A percentile compares a stretch with the other conserved stretches of the same genome.
These are phyloP conservation scores for Myiopsitta monachus DNA, from an alignment of 2,113 vertebrate genomes.

Conservation along the genomic window DNA sequence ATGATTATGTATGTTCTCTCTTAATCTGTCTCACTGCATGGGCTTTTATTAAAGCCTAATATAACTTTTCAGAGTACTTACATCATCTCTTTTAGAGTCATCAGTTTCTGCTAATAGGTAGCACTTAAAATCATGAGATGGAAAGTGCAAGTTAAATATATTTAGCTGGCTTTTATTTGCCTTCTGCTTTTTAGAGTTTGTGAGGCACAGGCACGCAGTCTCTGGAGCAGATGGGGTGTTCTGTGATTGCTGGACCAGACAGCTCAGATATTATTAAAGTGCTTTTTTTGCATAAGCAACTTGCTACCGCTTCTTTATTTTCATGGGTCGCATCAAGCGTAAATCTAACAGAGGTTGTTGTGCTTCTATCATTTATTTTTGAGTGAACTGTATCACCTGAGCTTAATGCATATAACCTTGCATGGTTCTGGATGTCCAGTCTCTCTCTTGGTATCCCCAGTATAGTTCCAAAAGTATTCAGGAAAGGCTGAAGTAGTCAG, in stretches of 20 bases:
- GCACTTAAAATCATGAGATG: neutral
- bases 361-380: neutral
- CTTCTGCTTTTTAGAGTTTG: neutral
- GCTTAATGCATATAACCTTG: neutral
- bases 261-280: neutral
- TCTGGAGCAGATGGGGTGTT: neutral
- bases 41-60: neutral
- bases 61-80: neutral
- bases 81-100: neutral
- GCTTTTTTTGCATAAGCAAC: conserved; percentile 2
- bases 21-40: neutral
- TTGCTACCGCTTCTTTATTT: neutral
- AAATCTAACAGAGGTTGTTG: neutral
- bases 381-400: neutral
- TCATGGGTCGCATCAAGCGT: neutral
- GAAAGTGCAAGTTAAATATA: neutral
- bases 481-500: neutral
- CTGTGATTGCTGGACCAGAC: conserved; percentile 8
- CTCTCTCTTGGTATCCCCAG: neutral
- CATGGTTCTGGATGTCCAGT: neutral
- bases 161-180: neutral
- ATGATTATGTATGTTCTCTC: neutral
- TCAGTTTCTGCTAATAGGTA: neutral
- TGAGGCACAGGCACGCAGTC: neutral
- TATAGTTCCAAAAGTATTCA: neutral